Evolutionary conservation across 2,113 vertebrate species (phyloP), one percentile per base, ranked within the genome.

Genomic region (Typhlomys cinereus): DNA sequence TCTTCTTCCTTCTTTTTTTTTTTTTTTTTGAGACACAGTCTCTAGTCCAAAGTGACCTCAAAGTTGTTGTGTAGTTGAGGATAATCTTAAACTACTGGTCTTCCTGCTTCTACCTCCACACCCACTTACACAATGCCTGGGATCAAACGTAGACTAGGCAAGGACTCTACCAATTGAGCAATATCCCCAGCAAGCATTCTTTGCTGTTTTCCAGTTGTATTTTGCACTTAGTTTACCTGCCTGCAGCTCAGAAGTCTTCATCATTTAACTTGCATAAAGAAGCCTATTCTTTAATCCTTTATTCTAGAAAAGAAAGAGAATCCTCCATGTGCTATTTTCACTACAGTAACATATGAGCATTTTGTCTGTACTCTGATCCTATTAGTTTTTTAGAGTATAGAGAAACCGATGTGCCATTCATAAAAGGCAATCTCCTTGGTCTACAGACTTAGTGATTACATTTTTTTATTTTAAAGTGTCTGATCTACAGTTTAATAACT

Each of bases 371-470:
- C 59, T 79, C 52, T 93, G 88, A 66, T 80, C 69, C 41, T 66
- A 89, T 93, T 93, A 84, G 52, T 71, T 20, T 85, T 94, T 76
- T 90, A 48, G 36, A 89, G 13, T 75, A 80, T 78, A 95, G 88
- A 88, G 66, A 84, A 93, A 84, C 66, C 89, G 66, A 75, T 41
- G 84, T 90, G 67, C 61, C 31, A 66, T 84, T 50, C 27, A 75
- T 62, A 67, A 78, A 94, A 92, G 5, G 39, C 84, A 75, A 89
- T 57, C 9, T 91, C 36, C 39, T 87, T 85, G 52, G 61, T 67
- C 61, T 84, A 27, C 46, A 92, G 54, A 70, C 80, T 80, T 67
- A 90, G 36, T 92, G 82, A 84, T 71, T 80, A 71, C 36, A n/a
- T n/a, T 76, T 73, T 89, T 89, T 88, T 66, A 21, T 29, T 94